Conservation (phyloP, 2,113 vertebrate species). For the Marcusenius ussheri region DNA sequence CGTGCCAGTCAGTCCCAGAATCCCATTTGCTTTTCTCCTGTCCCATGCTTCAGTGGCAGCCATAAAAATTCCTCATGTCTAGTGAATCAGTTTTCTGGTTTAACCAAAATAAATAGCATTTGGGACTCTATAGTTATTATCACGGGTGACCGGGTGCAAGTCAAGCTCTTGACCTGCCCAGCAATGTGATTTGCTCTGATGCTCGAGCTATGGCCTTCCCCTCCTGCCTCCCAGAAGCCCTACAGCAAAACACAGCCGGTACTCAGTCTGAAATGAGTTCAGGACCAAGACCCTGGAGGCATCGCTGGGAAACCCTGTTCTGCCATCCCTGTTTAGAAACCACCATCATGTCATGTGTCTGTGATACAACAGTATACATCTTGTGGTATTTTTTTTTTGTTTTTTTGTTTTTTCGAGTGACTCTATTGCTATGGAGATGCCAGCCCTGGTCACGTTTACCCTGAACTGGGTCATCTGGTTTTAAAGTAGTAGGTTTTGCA, state of each 20-base stretch:
- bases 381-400: not conserved
- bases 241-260: not conserved
- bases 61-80: conserved; percentile 20
- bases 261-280: not conserved
- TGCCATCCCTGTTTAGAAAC: not conserved
- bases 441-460: not conserved
- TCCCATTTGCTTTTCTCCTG: conserved; percentile 15
- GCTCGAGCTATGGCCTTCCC: not conserved
- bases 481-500: not conserved
- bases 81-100: conserved; percentile 21
- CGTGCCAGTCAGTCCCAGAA: conserved; percentile 17
- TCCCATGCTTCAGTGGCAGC: not conserved
- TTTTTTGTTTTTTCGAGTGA: not conserved
- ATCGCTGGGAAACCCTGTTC: not conserved
- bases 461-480: not conserved
- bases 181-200: not conserved
- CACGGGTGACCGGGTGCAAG: not conserved
- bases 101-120: conserved; percentile 27
- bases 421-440: not conserved
- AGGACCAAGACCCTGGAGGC: not conserved
- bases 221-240: not conserved
- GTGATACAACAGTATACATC: not conserved
- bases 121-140: conserved; percentile 26
- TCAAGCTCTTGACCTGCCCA: not conserved
- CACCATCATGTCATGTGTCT: not conserved